Evolutionary conservation across 2,888 invertebrate genomes (phyloP).

Genomic region (Eilema sororculum): DNA sequence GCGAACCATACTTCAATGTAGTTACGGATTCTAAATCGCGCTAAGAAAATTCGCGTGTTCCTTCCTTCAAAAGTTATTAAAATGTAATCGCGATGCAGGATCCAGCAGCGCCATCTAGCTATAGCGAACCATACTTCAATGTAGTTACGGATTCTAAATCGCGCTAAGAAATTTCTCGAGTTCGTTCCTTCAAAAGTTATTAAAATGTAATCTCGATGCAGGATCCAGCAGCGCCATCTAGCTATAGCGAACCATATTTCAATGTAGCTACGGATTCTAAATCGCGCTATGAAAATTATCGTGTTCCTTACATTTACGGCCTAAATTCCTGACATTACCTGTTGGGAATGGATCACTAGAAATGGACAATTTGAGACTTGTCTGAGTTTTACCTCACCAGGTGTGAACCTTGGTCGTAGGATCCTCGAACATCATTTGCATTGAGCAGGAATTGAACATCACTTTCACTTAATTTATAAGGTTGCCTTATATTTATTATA

Average conservation of each 20-base stretch:
- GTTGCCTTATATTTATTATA: too few relatives aligned
- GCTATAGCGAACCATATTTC: background rate
- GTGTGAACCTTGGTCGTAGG: too few relatives aligned
- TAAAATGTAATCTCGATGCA: background rate
- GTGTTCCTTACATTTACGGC: too few relatives aligned
- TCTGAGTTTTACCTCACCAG: too few relatives aligned
- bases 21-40: background rate
- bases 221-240: background rate
- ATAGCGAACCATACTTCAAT: background rate
- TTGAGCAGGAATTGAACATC: too few relatives aligned
- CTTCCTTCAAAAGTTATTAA: background rate
- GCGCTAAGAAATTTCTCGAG: background rate
- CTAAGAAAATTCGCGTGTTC: background rate
- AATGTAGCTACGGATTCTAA: background rate
- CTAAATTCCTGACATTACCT: too few relatives aligned
- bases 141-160: background rate
- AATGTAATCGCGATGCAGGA: background rate
- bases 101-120: background rate
- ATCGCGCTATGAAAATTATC: background rate
- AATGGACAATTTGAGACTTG: too few relatives aligned
- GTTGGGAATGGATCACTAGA: too few relatives aligned
- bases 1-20: background rate
- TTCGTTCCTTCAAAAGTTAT: background rate
- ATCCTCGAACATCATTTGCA: too few relatives aligned
- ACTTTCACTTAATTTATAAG: too few relatives aligned